phyloP scores from a whole-genome alignment of 1,140 invertebrate genomes.

The Rhopalosiphum padi region DNA sequence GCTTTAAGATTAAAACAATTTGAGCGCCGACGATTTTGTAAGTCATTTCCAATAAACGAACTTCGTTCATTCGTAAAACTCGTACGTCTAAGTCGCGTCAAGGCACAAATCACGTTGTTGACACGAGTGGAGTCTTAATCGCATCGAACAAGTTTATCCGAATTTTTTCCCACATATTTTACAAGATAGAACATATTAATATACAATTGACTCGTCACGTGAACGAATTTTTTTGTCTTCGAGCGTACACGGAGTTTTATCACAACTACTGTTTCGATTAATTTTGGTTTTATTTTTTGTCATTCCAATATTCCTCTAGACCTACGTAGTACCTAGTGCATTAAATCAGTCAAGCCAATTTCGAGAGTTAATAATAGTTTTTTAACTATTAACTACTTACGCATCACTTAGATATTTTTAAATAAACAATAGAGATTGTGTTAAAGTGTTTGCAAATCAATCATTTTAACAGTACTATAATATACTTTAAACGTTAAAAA shows the following conservation, averaged over 20 bases:
- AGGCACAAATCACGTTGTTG: not conserved
- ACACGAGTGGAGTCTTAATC: not conserved
- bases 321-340: not conserved
- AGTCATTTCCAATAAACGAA: not conserved
- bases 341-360: not conserved
- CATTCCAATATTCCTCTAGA: not conserved
- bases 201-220: too few relatives aligned
- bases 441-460: not conserved
- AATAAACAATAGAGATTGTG: not conserved
- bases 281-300: not conserved
- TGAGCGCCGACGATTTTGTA: not conserved
- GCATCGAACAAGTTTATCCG: not conserved
- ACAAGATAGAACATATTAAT: not conserved
- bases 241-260: not conserved
- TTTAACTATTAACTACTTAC: not conserved
- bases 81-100: not conserved
- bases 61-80: not conserved
- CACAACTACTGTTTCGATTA: not conserved
- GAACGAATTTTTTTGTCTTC: not conserved
- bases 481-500: not conserved
- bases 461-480: conserved; percentile 10
- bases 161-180: not conserved
- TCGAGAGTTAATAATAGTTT: not conserved
- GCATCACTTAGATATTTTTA: not conserved
- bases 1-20: conserved; percentile 11